Evolutionary conservation across 2,888 invertebrate genomes (phyloP).

Genomic region (Cotesia congregata): DNA sequence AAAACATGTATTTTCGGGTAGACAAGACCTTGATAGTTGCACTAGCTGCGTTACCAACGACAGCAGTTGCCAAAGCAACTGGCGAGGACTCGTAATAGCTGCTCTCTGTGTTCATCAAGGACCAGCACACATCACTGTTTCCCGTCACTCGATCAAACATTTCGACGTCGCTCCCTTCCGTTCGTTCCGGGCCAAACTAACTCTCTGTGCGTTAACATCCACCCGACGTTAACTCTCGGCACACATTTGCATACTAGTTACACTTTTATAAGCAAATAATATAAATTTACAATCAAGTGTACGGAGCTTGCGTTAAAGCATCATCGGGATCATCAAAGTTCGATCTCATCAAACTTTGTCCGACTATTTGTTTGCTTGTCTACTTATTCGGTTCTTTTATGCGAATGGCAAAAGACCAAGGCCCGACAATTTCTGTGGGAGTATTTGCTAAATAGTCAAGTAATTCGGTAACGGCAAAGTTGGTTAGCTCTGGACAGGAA

Average conservation of each 20-base stretch:
- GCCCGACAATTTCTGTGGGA: neutral
- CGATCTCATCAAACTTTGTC: neutral
- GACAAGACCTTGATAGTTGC: neutral
- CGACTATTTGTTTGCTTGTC: neutral
- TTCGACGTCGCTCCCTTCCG: neutral
- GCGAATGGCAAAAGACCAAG: neutral
- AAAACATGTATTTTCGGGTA: conserved; percentile 38
- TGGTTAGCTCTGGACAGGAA: conserved; percentile 13
- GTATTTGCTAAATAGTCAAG: conserved; percentile 2
- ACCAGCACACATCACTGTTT: neutral
- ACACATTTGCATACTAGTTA: neutral
- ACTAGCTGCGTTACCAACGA: neutral
- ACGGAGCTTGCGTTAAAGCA: neutral
- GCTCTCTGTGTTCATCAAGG: conserved; percentile 35
- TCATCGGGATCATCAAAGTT: neutral
- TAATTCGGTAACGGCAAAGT: conserved; percentile 6
- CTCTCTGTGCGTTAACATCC: neutral
- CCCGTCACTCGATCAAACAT: conserved; percentile 24
- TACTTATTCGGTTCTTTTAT: neutral
- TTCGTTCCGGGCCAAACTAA: neutral
- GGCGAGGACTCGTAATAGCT: conserved; percentile 41
- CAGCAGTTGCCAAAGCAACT: conserved; percentile 21
- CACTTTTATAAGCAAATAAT: neutral
- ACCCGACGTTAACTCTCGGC: neutral
- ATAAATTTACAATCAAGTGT: neutral